Base-by-base conservation (phyloP, 1,140 invertebrate genomes). In the Hesperophylax magnus region DNA sequence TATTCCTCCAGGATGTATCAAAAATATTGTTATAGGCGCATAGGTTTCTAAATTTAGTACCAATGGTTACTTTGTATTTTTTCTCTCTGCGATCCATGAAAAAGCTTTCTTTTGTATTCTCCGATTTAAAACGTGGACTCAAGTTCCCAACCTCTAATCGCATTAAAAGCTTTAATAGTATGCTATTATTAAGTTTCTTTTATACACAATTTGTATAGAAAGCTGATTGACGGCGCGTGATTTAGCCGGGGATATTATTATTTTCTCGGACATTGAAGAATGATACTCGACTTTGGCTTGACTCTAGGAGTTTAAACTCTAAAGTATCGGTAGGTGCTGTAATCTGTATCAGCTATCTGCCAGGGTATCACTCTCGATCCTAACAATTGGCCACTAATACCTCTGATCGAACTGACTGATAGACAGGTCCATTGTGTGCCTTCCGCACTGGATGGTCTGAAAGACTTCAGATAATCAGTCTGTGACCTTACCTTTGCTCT, bases 311-410 rank as follows among this genome's bases (percentile, higher is more conserved):
- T 47, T 47, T 34, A 8, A 8, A 34, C 34, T 34, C 8, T 47
- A 47, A 3, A 67, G 63, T 31, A 39, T n/a, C 39, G 67, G 67
- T n/a, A 20, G 34, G 8, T 20, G 47, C 34, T 39, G 14, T 22
- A 24, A 72, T 72, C 69, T 20, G 69, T 24, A 31, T 31, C 63
- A 15, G 24, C 34, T 18, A 18, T 69, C 65, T 39, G 34, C 24
- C 24, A 69, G 31, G 69, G 39, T 20, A 72, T 72, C 31, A 20
- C 34, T 18, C 65, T 69, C 65, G n/a, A 39, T 34, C 65, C 17
- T 20, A 47, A 69, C 65, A 69, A 69, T 72, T 54, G 69, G 39
- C 69, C 69, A 56, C 69, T 72, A 54, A 72, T 72, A 20, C 69
- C 18, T 24, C 52, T 1, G 15, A 9, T 47, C 14, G 39, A 14